Evolutionary conservation across 2,888 invertebrate species (phyloP).

Genomic region (Lasius fuliginosus): DNA sequence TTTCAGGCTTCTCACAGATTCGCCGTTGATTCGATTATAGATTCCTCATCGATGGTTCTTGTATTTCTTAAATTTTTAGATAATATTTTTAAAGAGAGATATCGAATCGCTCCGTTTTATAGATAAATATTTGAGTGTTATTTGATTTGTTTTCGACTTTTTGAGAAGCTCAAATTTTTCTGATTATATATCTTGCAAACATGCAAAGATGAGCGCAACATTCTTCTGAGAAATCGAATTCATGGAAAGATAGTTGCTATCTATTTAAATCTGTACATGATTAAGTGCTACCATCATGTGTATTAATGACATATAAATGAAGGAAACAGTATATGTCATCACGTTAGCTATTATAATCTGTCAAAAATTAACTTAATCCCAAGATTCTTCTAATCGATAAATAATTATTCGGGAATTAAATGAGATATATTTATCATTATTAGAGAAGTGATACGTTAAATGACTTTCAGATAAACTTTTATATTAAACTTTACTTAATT

Average conservation of each 20-base stretch:
- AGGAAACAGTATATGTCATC: not conserved
- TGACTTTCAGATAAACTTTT: not conserved
- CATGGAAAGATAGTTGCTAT: slow-evolving; percentile 14
- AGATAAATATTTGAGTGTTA: not conserved
- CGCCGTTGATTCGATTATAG: slow-evolving; percentile 21
- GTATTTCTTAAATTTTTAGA: not conserved
- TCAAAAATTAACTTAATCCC: not conserved
- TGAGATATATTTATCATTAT: not conserved
- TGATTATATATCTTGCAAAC: not conserved
- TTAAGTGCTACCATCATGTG: slow-evolving; percentile 11
- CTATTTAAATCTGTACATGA: not conserved
- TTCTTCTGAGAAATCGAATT: slow-evolving; percentile 20
- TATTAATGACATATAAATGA: not conserved
- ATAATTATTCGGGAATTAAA: not conserved
- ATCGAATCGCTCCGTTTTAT: not conserved
- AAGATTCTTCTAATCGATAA: not conserved
- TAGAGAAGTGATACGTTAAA: not conserved
- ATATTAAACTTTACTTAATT: not conserved
- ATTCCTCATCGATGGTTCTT: slow-evolving; percentile 22
- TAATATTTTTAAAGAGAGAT: not conserved
- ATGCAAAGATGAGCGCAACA: not conserved
- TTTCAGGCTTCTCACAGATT: slow-evolving; percentile 12
- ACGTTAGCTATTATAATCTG: not conserved
- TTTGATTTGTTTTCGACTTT: slow-evolving; percentile 18
- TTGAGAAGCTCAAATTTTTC: not conserved